Conservation (phyloP, 2,797 vertebrate species). For the Xenopus petersii region DNA sequence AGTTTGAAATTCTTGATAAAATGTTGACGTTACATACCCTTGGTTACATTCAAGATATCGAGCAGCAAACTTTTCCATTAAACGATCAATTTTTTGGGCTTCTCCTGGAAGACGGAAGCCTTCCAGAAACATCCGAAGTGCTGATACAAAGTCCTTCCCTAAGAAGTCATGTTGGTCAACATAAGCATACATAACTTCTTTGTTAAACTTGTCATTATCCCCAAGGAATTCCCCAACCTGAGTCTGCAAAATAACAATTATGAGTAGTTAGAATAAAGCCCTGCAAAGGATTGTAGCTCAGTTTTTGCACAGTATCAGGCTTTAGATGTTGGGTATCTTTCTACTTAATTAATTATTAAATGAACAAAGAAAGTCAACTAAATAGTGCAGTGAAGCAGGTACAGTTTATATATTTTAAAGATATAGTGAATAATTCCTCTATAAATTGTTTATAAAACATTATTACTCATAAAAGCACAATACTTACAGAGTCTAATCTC, state of each 20-base stretch:
- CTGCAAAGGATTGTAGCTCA: too few species aligned
- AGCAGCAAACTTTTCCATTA: slow-evolving; percentile 98
- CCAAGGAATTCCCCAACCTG: slow-evolving; percentile 97
- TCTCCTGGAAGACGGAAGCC: slow-evolving; percentile 96
- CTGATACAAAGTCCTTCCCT: slow-evolving; percentile 95
- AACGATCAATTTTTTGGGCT: slow-evolving; percentile 95
- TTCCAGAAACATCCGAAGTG: slow-evolving; percentile 92
- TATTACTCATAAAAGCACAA: slow-evolving; percentile 4
- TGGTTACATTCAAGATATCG: slow-evolving; percentile 98
- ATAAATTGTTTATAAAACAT: too few species aligned
- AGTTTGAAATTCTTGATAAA: too few species aligned
- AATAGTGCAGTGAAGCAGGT: too few species aligned
- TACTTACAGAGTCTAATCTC: slow-evolving; percentile 93
- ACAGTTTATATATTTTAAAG: too few species aligned
- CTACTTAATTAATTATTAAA: too few species aligned
- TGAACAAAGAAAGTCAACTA: too few species aligned
- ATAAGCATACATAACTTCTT: slow-evolving; percentile 98
- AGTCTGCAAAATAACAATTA: slow-evolving; percentile 69
- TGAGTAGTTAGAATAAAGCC: too few species aligned
- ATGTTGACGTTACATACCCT: slow-evolving; percentile 71
- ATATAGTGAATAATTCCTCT: too few species aligned
- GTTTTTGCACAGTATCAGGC: too few species aligned
- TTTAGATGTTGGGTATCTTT: too few species aligned
- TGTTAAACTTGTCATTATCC: slow-evolving; percentile 96
- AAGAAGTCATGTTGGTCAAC: slow-evolving; percentile 98